A percentile compares a stretch with the other conserved stretches of the same genome.
Conservation (phyloP, 1,140 invertebrate species). For the Ericerus pela region DNA sequence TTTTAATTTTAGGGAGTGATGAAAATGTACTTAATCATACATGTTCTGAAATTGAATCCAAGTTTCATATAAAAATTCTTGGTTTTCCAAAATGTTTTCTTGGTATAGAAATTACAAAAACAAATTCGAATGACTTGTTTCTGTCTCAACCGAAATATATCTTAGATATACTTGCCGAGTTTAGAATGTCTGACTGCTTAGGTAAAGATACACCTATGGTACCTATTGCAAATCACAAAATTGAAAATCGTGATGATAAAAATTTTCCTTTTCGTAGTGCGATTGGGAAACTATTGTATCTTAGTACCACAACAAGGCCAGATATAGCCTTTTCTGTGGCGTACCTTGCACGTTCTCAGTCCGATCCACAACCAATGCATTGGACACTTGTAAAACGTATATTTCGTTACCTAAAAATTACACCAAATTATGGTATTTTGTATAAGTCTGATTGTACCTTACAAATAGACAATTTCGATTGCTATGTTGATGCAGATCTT, state of each 20-base stretch:
- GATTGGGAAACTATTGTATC: conserved; percentile 27
- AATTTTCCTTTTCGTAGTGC: conserved; percentile 22
- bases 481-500: conserved; percentile 28
- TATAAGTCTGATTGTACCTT: neutral
- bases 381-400: conserved; percentile 22
- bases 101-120: conserved; percentile 25
- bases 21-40: conserved; percentile 22
- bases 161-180: conserved; percentile 21
- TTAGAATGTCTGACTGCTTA: conserved; percentile 23
- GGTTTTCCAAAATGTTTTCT: conserved; percentile 21
- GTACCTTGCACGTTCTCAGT: conserved; percentile 17
- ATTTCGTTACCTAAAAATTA: conserved; percentile 28
- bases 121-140: conserved; percentile 18
- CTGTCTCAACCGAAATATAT: conserved; percentile 22
- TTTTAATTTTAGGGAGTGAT: conserved; percentile 21
- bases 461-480: neutral
- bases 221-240: conserved; percentile 13
- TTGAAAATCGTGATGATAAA: conserved; percentile 13
- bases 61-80: conserved; percentile 22
- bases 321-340: conserved; percentile 29
- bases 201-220: conserved; percentile 23
- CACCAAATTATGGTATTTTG: conserved; percentile 20
- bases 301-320: conserved; percentile 26
- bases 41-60: neutral
- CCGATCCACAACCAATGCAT: conserved; percentile 7